phyloP scores from a whole-genome alignment of 2,888 invertebrate species.

The Noctua fimbriata region DNA sequence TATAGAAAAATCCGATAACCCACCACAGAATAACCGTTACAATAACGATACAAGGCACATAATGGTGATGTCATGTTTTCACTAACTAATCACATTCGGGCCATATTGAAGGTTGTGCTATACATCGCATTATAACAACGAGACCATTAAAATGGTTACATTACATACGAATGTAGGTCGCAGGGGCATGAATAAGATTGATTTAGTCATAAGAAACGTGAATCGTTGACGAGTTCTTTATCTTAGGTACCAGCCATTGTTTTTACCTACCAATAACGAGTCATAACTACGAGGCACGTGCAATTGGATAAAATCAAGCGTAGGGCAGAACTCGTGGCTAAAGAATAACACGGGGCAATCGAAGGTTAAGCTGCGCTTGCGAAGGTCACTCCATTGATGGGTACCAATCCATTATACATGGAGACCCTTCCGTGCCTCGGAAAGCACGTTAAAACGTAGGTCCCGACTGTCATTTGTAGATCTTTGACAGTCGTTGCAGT shows the following conservation, averaged over 20 bases:
- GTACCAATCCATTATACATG: background rate
- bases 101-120: slow-evolving; percentile 59
- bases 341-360: background rate
- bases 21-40: slow-evolving; percentile 31
- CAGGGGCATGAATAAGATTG: slow-evolving; percentile 43
- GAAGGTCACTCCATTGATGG: background rate
- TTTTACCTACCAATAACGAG: background rate
- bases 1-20: slow-evolving; percentile 35
- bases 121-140: slow-evolving; percentile 52
- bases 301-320: background rate
- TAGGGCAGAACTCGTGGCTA: slow-evolving; percentile 1
- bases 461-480: no score
- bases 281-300: background rate
- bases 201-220: slow-evolving; percentile 31
- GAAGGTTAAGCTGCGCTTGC: background rate
- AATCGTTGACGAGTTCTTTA: background rate
- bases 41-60: slow-evolving; percentile 48
- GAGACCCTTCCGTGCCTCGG: background rate
- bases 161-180: slow-evolving; percentile 67
- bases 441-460: background rate
- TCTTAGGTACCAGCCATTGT: background rate
- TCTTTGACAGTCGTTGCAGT: background rate
- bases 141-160: slow-evolving; percentile 70
- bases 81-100: slow-evolving; percentile 68
- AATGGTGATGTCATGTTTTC: slow-evolving; percentile 72